Conservation (phyloP, 2,113 vertebrate genomes). For the Phrynosoma blainvillii region DNA sequence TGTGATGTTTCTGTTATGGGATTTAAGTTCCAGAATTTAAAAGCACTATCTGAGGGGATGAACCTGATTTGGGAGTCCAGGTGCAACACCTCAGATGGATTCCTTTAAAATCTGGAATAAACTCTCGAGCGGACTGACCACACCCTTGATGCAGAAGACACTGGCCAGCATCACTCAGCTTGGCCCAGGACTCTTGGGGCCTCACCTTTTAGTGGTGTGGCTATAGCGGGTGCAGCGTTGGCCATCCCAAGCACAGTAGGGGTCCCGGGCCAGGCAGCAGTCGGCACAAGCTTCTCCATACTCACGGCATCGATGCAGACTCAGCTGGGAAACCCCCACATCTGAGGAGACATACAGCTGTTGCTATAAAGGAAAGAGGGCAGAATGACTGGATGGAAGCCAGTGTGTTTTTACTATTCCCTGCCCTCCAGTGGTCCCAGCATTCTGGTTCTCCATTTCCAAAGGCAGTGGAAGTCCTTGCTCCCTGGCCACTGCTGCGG, state of each 20-base stretch:
- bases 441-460: too few relatives aligned
- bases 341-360: constrained; percentile 87
- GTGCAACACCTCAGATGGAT: too few relatives aligned
- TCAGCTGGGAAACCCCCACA: constrained; percentile 84
- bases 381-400: not conserved
- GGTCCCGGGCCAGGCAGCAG: constrained; percentile 87
- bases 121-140: too few relatives aligned
- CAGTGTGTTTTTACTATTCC: too few relatives aligned
- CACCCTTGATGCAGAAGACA: too few relatives aligned
- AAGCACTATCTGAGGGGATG: too few relatives aligned
- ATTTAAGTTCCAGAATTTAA: too few relatives aligned
- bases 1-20: too few relatives aligned
- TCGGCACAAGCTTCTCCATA: constrained; percentile 86
- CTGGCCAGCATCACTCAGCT: too few relatives aligned
- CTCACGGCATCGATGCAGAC: constrained; percentile 81
- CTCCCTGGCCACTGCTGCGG: too few relatives aligned
- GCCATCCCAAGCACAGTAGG: constrained; percentile 87
- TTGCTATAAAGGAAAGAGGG: constrained; percentile 72
- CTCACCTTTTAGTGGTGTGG: constrained; percentile 73
- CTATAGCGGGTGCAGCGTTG: constrained; percentile 84
- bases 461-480: not conserved
- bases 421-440: not conserved
- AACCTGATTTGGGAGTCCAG: too few relatives aligned
- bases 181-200: constrained; percentile 46
- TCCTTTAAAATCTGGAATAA: too few relatives aligned